These are phyloP conservation scores for Odocoileus hemionus DNA, from an alignment of 2,113 vertebrate species.

Conservation along the genomic window DNA sequence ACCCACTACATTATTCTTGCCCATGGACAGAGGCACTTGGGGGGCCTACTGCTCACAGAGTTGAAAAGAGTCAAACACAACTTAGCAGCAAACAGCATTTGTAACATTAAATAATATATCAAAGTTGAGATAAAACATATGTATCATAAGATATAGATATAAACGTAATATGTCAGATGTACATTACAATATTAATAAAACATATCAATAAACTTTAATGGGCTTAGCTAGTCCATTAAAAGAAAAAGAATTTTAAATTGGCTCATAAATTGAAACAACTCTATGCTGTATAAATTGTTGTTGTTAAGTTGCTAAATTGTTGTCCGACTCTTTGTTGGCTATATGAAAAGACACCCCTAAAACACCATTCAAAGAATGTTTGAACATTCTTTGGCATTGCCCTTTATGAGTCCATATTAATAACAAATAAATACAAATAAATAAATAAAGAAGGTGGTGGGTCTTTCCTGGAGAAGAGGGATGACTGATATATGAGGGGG, in stretches of 20 bases:
- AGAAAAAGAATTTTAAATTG: neutral
- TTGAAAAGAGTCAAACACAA: neutral
- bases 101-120: neutral
- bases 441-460: neutral
- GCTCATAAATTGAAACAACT: neutral
- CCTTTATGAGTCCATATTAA: neutral
- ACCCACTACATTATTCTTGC: neutral
- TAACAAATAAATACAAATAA: neutral
- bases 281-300: neutral
- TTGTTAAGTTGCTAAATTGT: neutral
- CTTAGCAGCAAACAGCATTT: neutral
- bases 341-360: neutral
- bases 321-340: neutral
- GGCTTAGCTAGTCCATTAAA: neutral
- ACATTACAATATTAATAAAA: neutral
- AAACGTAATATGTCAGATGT: neutral
- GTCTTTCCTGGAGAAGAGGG: neutral
- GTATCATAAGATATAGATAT: neutral
- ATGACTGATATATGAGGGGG: neutral
- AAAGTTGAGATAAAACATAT: neutral
- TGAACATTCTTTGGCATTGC: neutral
- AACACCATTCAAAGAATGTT: neutral
- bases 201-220: neutral
- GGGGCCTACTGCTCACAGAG: neutral
- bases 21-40: neutral